These are phyloP conservation scores for Sylvia borin DNA, from an alignment of 2,797 vertebrate species.

Conservation along the genomic window DNA sequence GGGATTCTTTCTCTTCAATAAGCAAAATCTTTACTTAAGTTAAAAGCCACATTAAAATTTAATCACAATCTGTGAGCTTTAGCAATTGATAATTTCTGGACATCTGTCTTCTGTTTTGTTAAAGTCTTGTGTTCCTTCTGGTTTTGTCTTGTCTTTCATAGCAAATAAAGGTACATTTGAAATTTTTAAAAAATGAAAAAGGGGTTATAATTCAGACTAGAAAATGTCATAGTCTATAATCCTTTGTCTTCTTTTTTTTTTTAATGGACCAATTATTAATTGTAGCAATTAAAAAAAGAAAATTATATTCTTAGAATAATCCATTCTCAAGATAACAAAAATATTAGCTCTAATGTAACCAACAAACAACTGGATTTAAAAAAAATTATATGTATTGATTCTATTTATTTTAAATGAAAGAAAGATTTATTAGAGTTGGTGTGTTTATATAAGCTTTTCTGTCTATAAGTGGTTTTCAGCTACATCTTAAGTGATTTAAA, in stretches of 20 bases:
- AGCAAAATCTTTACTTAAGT: conserved; percentile 86
- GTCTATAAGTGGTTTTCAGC: neutral
- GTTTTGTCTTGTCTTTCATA: conserved; percentile 85
- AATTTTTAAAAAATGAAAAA: neutral
- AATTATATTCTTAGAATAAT: neutral
- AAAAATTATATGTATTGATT: neutral
- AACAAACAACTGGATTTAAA: neutral
- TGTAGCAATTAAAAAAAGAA: neutral
- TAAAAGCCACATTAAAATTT: conserved; percentile 93
- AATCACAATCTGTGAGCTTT: conserved; percentile 90
- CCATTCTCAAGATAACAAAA: neutral
- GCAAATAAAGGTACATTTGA: conserved; percentile 62
- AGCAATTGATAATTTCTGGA: conserved; percentile 89
- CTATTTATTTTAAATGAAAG: conserved; percentile 34
- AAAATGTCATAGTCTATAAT: neutral
- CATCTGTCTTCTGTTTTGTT: conserved; percentile 91
- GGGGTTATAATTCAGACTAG: neutral
- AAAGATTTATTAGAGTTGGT: neutral
- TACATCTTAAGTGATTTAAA: neutral
- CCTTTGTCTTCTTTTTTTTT: neutral
- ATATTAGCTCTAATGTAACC: conserved; percentile 1
- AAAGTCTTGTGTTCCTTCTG: conserved; percentile 87
- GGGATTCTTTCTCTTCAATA: conserved; percentile 84
- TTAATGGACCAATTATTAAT: neutral
- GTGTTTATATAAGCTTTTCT: neutral